These are phyloP conservation scores for Eupithecia tripunctaria DNA, from an alignment of 2,888 invertebrate genomes.

Conservation along the genomic window DNA sequence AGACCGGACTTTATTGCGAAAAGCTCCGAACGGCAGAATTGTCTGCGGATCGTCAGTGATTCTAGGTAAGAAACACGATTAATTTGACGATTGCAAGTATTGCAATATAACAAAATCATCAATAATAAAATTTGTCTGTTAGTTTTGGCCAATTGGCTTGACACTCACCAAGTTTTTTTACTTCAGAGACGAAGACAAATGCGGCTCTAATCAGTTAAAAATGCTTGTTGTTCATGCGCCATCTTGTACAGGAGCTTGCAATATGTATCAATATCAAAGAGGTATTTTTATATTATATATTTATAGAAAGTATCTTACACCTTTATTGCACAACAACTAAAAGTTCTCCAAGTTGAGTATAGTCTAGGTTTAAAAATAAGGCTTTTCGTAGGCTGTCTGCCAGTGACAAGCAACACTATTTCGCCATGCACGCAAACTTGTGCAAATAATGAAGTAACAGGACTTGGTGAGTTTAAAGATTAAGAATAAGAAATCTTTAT, in stretches of 20 bases:
- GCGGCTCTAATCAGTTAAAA: constrained; percentile 61
- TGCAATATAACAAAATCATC: not conserved
- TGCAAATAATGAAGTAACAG: constrained; percentile 60
- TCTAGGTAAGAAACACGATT: constrained; percentile 62
- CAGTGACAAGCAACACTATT: constrained; percentile 50
- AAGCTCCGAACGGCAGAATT: constrained; percentile 66
- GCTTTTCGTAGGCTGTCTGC: constrained; percentile 60
- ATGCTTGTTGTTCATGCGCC: constrained; percentile 74
- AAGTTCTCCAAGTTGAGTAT: not conserved
- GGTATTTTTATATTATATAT: constrained; percentile 26
- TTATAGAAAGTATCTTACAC: not conserved
- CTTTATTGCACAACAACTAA: not conserved
- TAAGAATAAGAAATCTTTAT: no score
- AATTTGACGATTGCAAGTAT: not conserved
- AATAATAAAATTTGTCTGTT: not conserved
- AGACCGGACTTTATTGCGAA: constrained; percentile 88
- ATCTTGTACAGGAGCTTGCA: constrained; percentile 60
- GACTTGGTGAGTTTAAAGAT: constrained; percentile 78
- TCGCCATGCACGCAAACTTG: constrained; percentile 50
- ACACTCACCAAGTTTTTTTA: constrained; percentile 74
- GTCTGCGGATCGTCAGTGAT: constrained; percentile 69
- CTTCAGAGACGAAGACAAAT: constrained; percentile 64
- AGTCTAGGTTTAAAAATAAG: not conserved
- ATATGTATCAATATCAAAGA: constrained; percentile 48
- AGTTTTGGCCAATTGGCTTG: constrained; percentile 17